Conservation (phyloP, 2,888 invertebrate genomes). For the Oasisia sp. region DNA sequence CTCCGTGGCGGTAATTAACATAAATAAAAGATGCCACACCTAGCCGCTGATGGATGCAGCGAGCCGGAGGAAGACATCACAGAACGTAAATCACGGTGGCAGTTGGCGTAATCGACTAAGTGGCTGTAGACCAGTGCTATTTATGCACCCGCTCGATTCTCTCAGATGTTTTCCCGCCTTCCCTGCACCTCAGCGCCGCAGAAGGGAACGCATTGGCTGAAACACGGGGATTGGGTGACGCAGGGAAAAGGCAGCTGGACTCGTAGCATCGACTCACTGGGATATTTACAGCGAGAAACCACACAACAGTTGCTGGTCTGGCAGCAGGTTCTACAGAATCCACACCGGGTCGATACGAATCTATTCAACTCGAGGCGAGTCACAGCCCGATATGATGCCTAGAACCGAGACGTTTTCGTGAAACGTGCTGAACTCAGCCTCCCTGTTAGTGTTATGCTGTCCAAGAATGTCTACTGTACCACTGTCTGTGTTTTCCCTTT, state of each 20-base stretch:
- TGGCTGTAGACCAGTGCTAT: neutral
- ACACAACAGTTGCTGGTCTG: neutral
- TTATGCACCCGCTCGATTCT: neutral
- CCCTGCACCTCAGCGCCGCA: neutral
- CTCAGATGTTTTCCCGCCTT: neutral
- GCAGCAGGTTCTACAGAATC: neutral
- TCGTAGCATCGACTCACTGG: neutral
- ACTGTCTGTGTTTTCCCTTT: neutral
- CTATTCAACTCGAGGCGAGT: neutral
- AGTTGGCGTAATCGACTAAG: neutral
- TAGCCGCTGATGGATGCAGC: neutral
- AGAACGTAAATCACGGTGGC: neutral
- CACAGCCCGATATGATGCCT: neutral
- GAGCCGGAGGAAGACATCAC: neutral
- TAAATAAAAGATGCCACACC: conserved; percentile 3
- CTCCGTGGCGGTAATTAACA: neutral
- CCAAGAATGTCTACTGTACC: neutral
- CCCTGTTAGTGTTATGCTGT: neutral
- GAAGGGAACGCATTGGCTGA: neutral
- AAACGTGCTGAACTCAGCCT: neutral
- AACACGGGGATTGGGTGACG: neutral
- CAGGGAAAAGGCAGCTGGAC: neutral
- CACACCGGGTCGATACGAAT: neutral
- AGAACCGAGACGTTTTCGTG: neutral
- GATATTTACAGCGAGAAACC: neutral